Evolutionary conservation across 2,113 vertebrate species (phyloP).

Genomic region (Perccottus glenii): DNA sequence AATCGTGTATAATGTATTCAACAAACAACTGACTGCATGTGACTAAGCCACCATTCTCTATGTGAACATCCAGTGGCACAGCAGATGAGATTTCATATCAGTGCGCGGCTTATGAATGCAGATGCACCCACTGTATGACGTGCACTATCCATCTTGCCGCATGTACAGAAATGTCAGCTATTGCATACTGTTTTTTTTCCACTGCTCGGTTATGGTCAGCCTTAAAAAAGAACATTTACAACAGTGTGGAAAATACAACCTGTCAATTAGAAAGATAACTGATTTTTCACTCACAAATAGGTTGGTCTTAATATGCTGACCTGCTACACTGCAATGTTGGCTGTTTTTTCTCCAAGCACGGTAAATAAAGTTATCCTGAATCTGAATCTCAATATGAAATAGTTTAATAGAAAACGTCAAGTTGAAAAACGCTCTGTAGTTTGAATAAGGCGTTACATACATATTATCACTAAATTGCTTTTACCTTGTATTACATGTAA

Average conservation of each 20-base stretch:
- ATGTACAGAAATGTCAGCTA: conserved; percentile 4
- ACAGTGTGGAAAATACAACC: not conserved
- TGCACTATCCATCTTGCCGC: conserved; percentile 16
- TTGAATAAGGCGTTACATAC: not conserved
- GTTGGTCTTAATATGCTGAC: too few relatives aligned
- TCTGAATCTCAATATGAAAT: too few relatives aligned
- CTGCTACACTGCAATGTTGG: too few relatives aligned
- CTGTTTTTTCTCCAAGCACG: too few relatives aligned
- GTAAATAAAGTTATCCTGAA: too few relatives aligned
- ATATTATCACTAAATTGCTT: not conserved
- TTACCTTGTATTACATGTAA: not conserved
- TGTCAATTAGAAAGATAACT: not conserved
- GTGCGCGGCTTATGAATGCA: conserved; percentile 10
- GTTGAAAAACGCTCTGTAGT: too few relatives aligned
- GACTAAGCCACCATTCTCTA: not conserved
- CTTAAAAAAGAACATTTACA: not conserved
- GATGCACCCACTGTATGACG: conserved; percentile 22
- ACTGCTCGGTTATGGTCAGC: not conserved
- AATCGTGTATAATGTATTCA: not conserved
- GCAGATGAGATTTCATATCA: conserved; percentile 4
- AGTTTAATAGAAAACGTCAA: too few relatives aligned
- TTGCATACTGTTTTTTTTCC: conserved; percentile 3
- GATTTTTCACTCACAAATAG: not conserved
- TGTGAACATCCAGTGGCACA: not conserved
- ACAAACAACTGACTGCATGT: not conserved